Percentiles rank a stretch among this genome's conserved stretches.
These are phyloP conservation scores for Melanotaenia boesemani DNA, from an alignment of 2,797 vertebrate genomes.

Conservation along the genomic window DNA sequence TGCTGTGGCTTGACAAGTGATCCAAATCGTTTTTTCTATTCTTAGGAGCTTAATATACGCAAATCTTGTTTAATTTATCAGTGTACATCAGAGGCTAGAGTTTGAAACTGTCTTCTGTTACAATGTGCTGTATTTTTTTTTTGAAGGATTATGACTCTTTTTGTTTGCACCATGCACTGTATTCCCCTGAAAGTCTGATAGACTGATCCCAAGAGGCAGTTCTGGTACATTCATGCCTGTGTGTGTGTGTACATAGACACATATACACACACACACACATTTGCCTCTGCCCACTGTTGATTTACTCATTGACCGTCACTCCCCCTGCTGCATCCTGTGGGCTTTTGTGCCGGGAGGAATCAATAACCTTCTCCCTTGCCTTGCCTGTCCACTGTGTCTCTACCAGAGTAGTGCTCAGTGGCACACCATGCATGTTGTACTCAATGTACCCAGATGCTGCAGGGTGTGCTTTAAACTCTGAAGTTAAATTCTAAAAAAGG, in stretches of 20 bases:
- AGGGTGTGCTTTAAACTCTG: slow-evolving; percentile 3
- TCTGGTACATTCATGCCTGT: slow-evolving; percentile 43
- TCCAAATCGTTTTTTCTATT: slow-evolving; percentile 41
- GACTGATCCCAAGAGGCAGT: slow-evolving; percentile 49
- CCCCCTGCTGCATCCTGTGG: slow-evolving; percentile 60
- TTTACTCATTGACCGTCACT: slow-evolving; percentile 68
- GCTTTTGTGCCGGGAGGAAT: slow-evolving; percentile 65
- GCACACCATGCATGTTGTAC: slow-evolving; percentile 19
- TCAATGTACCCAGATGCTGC: not conserved
- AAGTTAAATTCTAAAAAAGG: not conserved
- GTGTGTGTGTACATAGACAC: slow-evolving; percentile 1
- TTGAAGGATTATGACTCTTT: slow-evolving; percentile 44
- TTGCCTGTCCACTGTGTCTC: slow-evolving; percentile 37
- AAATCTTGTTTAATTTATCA: slow-evolving; percentile 53
- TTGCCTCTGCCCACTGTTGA: slow-evolving; percentile 47
- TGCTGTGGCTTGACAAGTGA: slow-evolving; percentile 28
- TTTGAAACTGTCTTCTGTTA: slow-evolving; percentile 53
- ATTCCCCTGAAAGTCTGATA: slow-evolving; percentile 51
- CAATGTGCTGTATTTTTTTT: slow-evolving; percentile 26
- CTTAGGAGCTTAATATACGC: slow-evolving; percentile 41
- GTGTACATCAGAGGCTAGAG: slow-evolving; percentile 21
- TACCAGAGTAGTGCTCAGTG: slow-evolving; percentile 24
- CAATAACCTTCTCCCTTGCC: slow-evolving; percentile 66
- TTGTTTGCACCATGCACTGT: slow-evolving; percentile 37
- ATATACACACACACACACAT: not conserved